phyloP scores from a whole-genome alignment of 2,113 vertebrate species.

The Ivindomyrus marchei region DNA sequence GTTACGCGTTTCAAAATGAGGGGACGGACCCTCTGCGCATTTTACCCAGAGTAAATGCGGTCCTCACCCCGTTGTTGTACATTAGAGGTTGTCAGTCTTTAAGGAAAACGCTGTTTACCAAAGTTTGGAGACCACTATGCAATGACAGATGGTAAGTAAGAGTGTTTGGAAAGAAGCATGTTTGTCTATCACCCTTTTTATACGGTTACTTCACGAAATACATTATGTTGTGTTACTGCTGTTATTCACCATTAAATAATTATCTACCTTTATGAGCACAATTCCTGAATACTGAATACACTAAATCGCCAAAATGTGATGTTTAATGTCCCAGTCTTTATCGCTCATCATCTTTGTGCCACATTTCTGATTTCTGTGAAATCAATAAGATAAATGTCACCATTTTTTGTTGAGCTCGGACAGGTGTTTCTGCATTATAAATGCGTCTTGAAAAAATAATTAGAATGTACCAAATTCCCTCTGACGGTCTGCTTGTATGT shows the following conservation, averaged over 20 bases:
- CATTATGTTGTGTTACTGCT: neutral
- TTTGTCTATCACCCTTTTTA: neutral
- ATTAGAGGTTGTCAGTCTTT: conserved; percentile 54
- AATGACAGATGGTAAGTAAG: conserved; percentile 32
- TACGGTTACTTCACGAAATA: neutral
- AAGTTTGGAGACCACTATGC: conserved; percentile 47
- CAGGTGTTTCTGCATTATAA: neutral
- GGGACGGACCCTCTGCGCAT: conserved; percentile 57
- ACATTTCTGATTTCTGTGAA: neutral
- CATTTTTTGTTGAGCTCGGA: neutral
- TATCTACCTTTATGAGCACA: neutral
- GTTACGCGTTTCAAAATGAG: conserved; percentile 53
- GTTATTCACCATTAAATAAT: neutral
- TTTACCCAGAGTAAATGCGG: conserved; percentile 58
- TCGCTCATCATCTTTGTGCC: neutral
- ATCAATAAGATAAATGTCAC: neutral
- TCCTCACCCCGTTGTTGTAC: conserved; percentile 59
- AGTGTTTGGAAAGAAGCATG: neutral
- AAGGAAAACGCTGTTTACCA: conserved; percentile 40
- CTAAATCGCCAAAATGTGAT: neutral
- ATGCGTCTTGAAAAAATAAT: neutral
- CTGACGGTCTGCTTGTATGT: neutral
- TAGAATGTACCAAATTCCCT: neutral
- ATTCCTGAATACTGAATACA: neutral
- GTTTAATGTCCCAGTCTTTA: neutral